phyloP scores from a whole-genome alignment of 2,113 vertebrate species.

The Sylvia atricapilla region DNA sequence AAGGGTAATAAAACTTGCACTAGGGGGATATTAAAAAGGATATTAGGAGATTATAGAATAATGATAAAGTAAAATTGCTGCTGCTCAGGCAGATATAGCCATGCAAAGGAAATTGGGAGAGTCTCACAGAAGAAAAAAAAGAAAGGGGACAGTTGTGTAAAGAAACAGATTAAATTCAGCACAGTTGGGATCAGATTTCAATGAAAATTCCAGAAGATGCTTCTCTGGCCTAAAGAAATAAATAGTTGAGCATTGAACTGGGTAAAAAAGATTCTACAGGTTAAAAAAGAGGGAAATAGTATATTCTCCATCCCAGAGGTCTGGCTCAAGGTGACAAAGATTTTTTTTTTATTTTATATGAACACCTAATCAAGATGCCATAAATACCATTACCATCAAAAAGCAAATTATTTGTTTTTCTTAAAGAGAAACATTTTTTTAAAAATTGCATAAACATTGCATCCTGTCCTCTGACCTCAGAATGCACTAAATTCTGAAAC shows the following conservation, averaged over 20 bases:
- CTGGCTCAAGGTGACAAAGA: neutral
- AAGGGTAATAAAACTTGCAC: neutral
- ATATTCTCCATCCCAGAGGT: neutral
- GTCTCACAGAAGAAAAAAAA: neutral
- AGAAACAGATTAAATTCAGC: neutral
- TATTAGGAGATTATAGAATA: neutral
- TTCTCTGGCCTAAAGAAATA: neutral
- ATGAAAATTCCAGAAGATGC: neutral
- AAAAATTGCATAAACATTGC: neutral
- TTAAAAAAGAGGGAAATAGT: neutral
- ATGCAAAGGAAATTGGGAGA: conserved; percentile 9
- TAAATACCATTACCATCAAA: neutral
- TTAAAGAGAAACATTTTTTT: neutral
- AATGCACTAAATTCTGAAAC: neutral
- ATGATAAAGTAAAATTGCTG: neutral
- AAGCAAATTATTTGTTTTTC: neutral
- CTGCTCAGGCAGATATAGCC: neutral
- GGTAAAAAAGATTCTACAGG: neutral
- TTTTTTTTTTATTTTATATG: neutral
- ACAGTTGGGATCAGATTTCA: neutral
- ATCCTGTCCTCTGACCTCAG: neutral
- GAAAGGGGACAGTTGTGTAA: neutral
- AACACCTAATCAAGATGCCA: neutral
- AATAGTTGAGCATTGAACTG: neutral
- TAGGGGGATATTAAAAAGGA: conserved; percentile 22